phyloP scores from a whole-genome alignment of 2,113 vertebrate species.

The Chascanopsetta lugubris region DNA sequence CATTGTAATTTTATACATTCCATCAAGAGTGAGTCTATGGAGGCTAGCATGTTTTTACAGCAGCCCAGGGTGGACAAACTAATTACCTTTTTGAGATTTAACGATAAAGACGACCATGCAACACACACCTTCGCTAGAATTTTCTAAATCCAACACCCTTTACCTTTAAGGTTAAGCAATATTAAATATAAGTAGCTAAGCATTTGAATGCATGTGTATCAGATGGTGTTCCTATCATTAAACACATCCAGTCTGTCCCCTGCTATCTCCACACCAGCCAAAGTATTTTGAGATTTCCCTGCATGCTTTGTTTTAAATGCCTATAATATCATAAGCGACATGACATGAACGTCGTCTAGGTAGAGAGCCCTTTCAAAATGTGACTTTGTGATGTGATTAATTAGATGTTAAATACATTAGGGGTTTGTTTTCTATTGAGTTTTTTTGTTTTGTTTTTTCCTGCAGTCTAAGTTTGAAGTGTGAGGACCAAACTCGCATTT shows the following conservation, averaged over 20 bases:
- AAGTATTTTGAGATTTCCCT: conserved; percentile 18
- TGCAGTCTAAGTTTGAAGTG: conserved; percentile 10
- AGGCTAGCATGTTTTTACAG: too few relatives aligned
- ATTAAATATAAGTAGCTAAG: not conserved
- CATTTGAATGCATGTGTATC: not conserved
- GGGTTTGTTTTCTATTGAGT: conserved; percentile 17
- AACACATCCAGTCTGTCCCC: not conserved
- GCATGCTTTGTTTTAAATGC: conserved; percentile 55
- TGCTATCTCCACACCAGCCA: not conserved
- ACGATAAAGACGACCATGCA: too few relatives aligned
- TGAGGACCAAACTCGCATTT: not conserved
- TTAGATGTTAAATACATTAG: conserved; percentile 16
- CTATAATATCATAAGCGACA: conserved; percentile 13
- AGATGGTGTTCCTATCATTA: not conserved
- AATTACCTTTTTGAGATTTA: too few relatives aligned
- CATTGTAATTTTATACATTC: too few relatives aligned
- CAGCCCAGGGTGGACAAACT: too few relatives aligned
- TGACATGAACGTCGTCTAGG: conserved; percentile 19
- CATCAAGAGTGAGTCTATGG: too few relatives aligned
- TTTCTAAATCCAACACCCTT: too few relatives aligned
- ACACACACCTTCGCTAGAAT: too few relatives aligned
- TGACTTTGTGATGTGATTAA: conserved; percentile 29
- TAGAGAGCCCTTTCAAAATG: conserved; percentile 27
- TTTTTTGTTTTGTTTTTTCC: conserved; percentile 11
- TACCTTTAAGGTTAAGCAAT: too few relatives aligned